Evolutionary conservation across 2,888 invertebrate genomes (phyloP), one percentile per base, ranked within the genome.

Genomic region (Empis stercorea): DNA sequence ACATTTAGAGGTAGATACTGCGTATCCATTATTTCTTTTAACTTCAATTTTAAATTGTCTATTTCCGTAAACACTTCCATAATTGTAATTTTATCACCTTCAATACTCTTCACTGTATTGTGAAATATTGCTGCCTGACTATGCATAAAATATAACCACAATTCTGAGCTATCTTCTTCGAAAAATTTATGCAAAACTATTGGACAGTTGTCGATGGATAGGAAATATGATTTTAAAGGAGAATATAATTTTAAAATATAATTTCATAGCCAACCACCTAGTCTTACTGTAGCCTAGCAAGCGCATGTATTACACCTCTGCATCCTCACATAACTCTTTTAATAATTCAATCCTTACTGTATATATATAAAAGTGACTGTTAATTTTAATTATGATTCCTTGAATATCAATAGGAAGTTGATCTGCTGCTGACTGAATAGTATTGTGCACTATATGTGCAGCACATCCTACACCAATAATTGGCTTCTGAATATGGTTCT

Each of bases 341-440:
- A 44, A 34, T 30, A n/a, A 30, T 39, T 38, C 54, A 45, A 58
- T 54, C 27, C 54, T 48, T 39, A 56, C 54, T 37, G 54, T 55
- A 50, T 53, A 57, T 27, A 53, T 51, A 54, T 48, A 51, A 41
- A 56, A 57, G 55, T 55, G 54, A 48, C 54, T 54, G 52, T 56
- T 54, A 27, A 39, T 23, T n/a, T 39, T 46, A 10, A 38, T 27
- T 16, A 34, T 17, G 4, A 49, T 41, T 11, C 20, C 32, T 46
- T 49, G 44, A 5, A 38, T 32, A 36, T 59, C 57, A 45, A 56
- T 48, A 47, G 56, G 47, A 48, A 57, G 51, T 37, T 46, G 46
- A 54, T 51, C 42, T 40, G 48, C 52, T 49, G 49, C 55, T 36
- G 38, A 20, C 30, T 47, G 43, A 13, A 47, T 43, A 11, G 47